phyloP scores from a whole-genome alignment of 2,888 invertebrate species.

The Latrodectus hesperus region DNA sequence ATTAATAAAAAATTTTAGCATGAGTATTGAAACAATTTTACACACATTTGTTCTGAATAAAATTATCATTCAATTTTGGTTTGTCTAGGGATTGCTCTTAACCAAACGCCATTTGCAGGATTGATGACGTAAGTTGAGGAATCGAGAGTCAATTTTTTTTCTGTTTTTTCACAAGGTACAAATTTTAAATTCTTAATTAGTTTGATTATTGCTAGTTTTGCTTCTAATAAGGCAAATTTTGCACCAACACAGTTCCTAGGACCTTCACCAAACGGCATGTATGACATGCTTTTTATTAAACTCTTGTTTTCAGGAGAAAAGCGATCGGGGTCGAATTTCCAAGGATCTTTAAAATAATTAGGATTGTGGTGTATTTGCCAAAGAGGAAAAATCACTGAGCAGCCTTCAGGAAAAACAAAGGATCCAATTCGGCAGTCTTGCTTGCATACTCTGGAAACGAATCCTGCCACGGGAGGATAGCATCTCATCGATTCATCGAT shows the following conservation, averaged over 20 bases:
- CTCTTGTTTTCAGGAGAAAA: slow-evolving; percentile 69
- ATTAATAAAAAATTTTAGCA: no score
- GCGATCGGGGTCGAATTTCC: slow-evolving; percentile 71
- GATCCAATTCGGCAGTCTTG: slow-evolving; percentile 65
- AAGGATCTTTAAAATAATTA: slow-evolving; percentile 71
- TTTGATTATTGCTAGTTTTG: slow-evolving; percentile 63
- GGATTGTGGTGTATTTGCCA: slow-evolving; percentile 72
- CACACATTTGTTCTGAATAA: not conserved
- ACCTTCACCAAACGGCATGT: slow-evolving; percentile 69
- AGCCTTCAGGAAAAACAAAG: slow-evolving; percentile 70
- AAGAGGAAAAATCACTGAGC: slow-evolving; percentile 70
- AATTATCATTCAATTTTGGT: not conserved
- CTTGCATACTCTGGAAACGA: slow-evolving; percentile 53
- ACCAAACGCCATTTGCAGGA: slow-evolving; percentile 67
- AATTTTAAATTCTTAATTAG: slow-evolving; percentile 64
- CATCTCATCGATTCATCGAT: slow-evolving; percentile 60
- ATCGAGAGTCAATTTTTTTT: slow-evolving; percentile 57
- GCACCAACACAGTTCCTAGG: slow-evolving; percentile 71
- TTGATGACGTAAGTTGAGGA: slow-evolving; percentile 69
- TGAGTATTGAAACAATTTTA: no score
- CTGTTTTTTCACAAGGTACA: slow-evolving; percentile 55
- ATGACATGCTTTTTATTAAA: slow-evolving; percentile 63
- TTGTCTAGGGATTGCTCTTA: slow-evolving; percentile 44
- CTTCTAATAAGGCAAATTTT: slow-evolving; percentile 70
- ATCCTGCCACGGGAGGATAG: slow-evolving; percentile 70